Evolutionary conservation across 2,797 vertebrate species (phyloP), one percentile per base, ranked within the genome.

Genomic region (Notamacropus eugenii): DNA sequence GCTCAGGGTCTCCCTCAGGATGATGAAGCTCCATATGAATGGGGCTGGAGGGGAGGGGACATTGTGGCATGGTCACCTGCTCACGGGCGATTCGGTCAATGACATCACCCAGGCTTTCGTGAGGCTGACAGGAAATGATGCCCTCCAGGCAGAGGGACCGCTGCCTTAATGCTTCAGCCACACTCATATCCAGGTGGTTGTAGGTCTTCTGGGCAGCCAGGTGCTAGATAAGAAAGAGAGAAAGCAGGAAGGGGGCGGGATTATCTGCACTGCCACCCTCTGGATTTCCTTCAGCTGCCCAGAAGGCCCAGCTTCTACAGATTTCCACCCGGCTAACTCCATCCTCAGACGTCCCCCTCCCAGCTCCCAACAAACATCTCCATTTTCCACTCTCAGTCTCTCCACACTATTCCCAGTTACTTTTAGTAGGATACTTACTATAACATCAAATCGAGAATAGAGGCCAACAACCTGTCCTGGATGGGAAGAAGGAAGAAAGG

Each of bases 381-480:
- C 12, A 55, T 5, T 0, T 92, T 57, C 34, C 0, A 11, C 52
- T 14, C 28, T 1, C 54, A 91, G 54, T 54, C 62, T 91, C 96
- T 95, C 82, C 1, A 11, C 0, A 13, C 14, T 11, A 5, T 27
- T 57, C 74, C 31, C 1, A 1, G 55, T 4, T 50, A 46, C 54
- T 29, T 58, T 28, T 11, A 8, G 2, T 40, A 5, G 31, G 40
- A 93, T 97, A 99, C 99, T 99, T 98, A 99, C 99, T 97, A 99
- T 99, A 82, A 99, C 99, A 4, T 99, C 99, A 3, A 99, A 99
- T 94, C 99, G 99, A 1, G 99, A 99, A 97, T 99, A 99, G 94
- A 99, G 99, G 0, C 99, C 99, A 34, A 99, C 99, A 22, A 99
- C 99, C 97, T 98, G 99, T 82, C 99, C 99, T 99, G 98, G 12